Base-by-base conservation (phyloP, 2,888 invertebrate genomes). In the Epirrhoe tristata region DNA sequence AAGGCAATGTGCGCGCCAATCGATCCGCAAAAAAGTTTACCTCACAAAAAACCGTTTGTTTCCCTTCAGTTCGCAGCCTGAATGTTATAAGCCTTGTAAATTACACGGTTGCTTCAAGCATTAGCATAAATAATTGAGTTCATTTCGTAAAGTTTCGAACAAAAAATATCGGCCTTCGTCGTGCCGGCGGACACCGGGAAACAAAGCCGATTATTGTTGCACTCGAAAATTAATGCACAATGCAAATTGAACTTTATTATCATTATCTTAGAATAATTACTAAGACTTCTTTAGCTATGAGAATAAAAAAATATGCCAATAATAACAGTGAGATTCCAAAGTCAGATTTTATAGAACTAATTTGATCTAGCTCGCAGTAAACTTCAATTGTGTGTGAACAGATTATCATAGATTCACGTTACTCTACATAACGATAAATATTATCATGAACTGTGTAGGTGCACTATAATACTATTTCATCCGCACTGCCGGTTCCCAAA, bases 401-500 rank as follows among this genome's bases (percentile, higher is more conserved):
- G 3, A 43, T 43, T 43, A 43, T 12, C 12, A 43, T 12, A 43
- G 39, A 1, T 24, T 3, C 24, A 24, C 24, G 24, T 24, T 43
- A 39, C 39, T 39, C 12, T 43, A 43, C 12, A 10, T 12, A 43
- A 43, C 39, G 39, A 43, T 43, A 43, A 10, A 7, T 7, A 43
- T 43, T 43, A 24, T 24, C 24, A 24, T 12, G 12, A 43, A 43
- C 12, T 12, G 39, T 43, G 39, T 43, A 43, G 36, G 36, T 12
- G 17, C 12, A 24, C 52, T 7, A 4, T n/a, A n/a, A n/a, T 39
- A 51, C 7, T 53, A 46, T 16, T 39, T 50, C 7, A 51, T 54
- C 53, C 43, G 16, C 43, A 16, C 77, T 86, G 83, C 84, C 82
- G 82, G 85, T 84, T 84, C 77, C 75, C 76, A 82, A 85, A 82